phyloP scores from a whole-genome alignment of 2,888 invertebrate species.

The Chromoteleia sp. region DNA sequence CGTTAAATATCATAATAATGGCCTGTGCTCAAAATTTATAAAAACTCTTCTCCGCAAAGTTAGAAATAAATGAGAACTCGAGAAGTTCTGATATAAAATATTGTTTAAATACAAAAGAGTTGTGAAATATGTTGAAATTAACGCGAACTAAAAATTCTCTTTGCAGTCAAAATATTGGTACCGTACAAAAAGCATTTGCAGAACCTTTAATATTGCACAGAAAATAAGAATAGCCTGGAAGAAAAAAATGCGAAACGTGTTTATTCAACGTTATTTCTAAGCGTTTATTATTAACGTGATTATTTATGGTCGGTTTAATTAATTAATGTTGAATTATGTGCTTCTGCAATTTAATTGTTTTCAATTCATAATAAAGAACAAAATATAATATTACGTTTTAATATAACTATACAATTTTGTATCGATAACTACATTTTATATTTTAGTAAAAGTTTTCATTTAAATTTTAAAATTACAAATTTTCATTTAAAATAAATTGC shows the following conservation, averaged over 20 bases:
- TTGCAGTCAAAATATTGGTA: constrained; percentile 35
- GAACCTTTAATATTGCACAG: constrained; percentile 7
- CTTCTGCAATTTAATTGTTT: neutral
- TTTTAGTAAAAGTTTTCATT: no score
- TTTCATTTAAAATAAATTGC: no score
- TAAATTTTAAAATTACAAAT: no score
- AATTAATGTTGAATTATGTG: neutral
- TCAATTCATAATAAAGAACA: no score
- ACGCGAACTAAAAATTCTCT: constrained; percentile 29
- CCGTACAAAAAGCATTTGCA: neutral
- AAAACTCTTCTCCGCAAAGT: neutral
- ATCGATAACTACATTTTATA: no score
- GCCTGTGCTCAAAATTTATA: neutral
- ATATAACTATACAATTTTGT: no score
- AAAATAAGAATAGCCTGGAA: constrained; percentile 1
- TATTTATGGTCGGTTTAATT: neutral
- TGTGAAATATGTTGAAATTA: constrained; percentile 30
- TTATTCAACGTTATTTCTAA: neutral
- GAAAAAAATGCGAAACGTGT: neutral
- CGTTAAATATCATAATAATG: constrained; percentile 3
- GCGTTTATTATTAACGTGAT: neutral
- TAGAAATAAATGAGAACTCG: neutral
- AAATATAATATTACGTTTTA: no score
- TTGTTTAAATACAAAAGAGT: constrained; percentile 43
- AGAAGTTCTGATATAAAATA: neutral